Evolutionary conservation across 2,888 invertebrate genomes (phyloP), one percentile per base, ranked within the genome.

Genomic region (Plagodis pulveraria): DNA sequence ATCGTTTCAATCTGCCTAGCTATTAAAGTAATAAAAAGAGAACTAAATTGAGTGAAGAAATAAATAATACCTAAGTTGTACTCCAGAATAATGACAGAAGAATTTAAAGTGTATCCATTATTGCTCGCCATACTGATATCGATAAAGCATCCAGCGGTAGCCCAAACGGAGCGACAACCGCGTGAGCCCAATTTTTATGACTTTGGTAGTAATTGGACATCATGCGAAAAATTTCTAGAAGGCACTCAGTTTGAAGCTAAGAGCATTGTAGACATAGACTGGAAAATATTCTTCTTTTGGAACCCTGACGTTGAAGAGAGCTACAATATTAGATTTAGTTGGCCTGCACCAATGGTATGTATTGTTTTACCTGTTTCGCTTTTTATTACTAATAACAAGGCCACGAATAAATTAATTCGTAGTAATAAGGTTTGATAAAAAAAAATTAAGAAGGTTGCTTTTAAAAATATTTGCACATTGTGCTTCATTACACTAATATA

Each of bases 241-340:
- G 77, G 83, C 42, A 70, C 67, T 0, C 74, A 67, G 0, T 80
- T 85, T 40, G 76, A 86, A 40, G 55, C 67, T 0, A 62, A 57
- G 0, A 73, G 66, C 6, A 61, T 89, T 0, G 1, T 87, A 0
- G 77, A 83, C 44, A 64, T 83, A 0, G 83, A 87, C 36, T 89
- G 89, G 89, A 79, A 74, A 55, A 83, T 84, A 36, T 87, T 87
- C 48, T 89, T 78, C 62, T 82, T 80, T 40, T 89, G 87, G 86
- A 80, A 72, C 48, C 63, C 68, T 32, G 64, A 72, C 0, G 63
- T 62, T 2, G 82, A 83, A 33, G 62, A 70, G 0, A 74, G 70
- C 2, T 83, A 83, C 52, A 71, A 74, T 11, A 66, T 87, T 0
- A 77, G 68, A 56, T 89, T 87, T 58, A 80, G 77, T 45, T 43